phyloP scores from a whole-genome alignment of 2,113 vertebrate genomes.

The Falcunculus frontatus region DNA sequence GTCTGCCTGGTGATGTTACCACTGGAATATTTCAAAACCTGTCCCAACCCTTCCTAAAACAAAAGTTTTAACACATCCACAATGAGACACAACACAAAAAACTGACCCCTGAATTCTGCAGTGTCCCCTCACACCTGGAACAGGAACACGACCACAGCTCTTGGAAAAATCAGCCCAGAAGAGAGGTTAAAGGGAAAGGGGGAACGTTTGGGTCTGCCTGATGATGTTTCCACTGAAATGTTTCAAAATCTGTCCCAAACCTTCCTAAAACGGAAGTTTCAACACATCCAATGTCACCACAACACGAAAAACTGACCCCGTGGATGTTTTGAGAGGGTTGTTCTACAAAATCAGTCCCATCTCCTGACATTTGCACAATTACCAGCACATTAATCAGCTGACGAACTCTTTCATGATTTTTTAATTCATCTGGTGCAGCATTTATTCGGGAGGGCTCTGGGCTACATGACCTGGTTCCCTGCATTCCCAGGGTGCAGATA shows the following conservation, averaged over 20 bases:
- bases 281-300: not conserved
- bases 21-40: not conserved
- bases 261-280: not conserved
- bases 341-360: fast-evolving
- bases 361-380: not conserved
- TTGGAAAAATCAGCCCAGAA: not conserved
- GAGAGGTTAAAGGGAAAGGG: not conserved
- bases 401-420: not conserved
- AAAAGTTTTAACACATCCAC: not conserved
- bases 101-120: not conserved
- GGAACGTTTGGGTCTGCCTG: not conserved
- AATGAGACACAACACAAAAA: not conserved
- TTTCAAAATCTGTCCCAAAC: not conserved
- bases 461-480: fast-evolving
- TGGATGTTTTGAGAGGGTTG: not conserved
- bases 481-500: not conserved
- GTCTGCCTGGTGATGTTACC: not conserved
- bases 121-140: fast-evolving
- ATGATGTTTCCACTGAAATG: not conserved
- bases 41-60: not conserved
- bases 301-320: fast-evolving
- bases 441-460: not conserved
- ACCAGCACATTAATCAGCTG: not conserved
- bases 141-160: fast-evolving
- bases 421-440: not conserved